phyloP scores from a whole-genome alignment of 1,140 invertebrate species.

The Notospermus geniculatus region DNA sequence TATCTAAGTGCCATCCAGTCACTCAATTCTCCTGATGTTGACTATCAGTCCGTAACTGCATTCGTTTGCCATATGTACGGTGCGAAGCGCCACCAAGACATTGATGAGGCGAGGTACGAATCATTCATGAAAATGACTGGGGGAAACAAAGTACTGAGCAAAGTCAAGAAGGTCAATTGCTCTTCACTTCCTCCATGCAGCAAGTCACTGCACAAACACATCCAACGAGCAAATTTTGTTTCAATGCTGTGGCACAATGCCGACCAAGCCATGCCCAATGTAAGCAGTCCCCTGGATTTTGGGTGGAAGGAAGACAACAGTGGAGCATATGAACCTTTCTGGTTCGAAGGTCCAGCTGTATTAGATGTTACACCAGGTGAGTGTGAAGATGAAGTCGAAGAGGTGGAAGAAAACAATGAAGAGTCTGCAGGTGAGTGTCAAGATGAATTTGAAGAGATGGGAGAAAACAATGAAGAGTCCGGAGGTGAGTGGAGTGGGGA shows the following conservation, averaged over 20 bases:
- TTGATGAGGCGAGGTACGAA: constrained; percentile 12
- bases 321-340: neutral
- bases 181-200: constrained; percentile 5
- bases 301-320: constrained; percentile 2
- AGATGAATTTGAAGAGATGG: neutral
- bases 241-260: constrained; percentile 3
- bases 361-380: constrained; percentile 5
- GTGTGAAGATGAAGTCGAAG: neutral
- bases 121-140: constrained; percentile 10
- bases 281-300: neutral
- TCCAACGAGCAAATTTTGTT: constrained; percentile 8
- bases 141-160: neutral
- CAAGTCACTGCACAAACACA: neutral
- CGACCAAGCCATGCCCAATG: neutral
- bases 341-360: constrained; percentile 10
- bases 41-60: neutral
- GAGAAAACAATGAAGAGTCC: neutral
- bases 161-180: constrained; percentile 9
- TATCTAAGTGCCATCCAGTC: neutral
- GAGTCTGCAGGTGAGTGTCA: neutral
- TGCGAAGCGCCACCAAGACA: neutral
- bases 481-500: neutral
- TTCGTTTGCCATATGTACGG: constrained; percentile 4
- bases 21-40: neutral
- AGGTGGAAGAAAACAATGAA: neutral